Base-by-base conservation (phyloP, 2,888 invertebrate species). In the Mantis religiosa region DNA sequence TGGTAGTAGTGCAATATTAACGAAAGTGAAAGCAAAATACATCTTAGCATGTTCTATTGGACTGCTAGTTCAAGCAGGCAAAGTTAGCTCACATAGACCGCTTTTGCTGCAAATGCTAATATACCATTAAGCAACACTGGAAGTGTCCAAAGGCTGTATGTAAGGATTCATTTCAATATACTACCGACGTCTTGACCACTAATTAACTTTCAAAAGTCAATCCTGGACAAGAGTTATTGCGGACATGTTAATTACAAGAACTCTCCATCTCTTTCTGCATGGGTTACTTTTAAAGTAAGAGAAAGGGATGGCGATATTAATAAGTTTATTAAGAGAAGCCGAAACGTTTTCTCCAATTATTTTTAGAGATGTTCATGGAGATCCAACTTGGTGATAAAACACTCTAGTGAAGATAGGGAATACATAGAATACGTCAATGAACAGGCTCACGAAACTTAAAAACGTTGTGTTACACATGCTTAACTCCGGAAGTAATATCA, bases 161-260 rank as follows among this genome's bases (percentile, higher is more conserved):
- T 14, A 20, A 71, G 54, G 54, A 71, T 87, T 87, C 87, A 82
- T 87, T 87, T 82, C 87, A 82, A 87, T 87, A 87, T 82, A n/a
- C 81, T 82, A n/a, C 85, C 85, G 54, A 85, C 54, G 28, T 15
- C 81, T 25, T 25, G 71, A 81, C 86, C 81, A 30, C 82, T 88
- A 88, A 88, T 88, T 85, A 88, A 88, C 82, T 88, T 88, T 86
- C 88, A 85, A 88, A 88, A 88, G 88, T 88, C 88, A 88, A 88
- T 88, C 88, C 82, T 47, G 27, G 15, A 81, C 82, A 34, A 34
- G 82, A 84, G 84, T 81, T 85, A 88, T 88, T 88, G 81, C 34
- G 28, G 88, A 88, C 88, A 85, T 85, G 88, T 86, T 88, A 88
- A 88, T 88, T 86, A 88, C 41, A 54, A 41, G 14, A 7, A 15